Percentiles rank a stretch among this genome's conserved stretches.
Conservation (phyloP, 1,140 invertebrate species). For the Drosophila rhopaloa region DNA sequence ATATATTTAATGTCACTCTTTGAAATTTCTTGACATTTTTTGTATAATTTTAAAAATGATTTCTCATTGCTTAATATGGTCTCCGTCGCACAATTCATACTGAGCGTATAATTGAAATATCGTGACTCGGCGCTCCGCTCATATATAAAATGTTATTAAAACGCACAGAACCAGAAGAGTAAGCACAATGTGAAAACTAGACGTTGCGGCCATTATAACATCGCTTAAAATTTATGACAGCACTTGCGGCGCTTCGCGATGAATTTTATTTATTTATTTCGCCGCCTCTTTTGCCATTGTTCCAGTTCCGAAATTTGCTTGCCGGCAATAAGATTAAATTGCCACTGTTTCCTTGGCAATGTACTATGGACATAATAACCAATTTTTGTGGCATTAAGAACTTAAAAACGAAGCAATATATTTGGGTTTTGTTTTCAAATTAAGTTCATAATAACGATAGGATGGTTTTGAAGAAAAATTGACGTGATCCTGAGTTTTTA, state of each 20-base stretch:
- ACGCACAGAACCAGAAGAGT: slow-evolving; percentile 20
- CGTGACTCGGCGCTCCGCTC: slow-evolving; percentile 61
- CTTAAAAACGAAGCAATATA: no score
- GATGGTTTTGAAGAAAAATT: no score
- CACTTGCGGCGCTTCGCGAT: slow-evolving; percentile 62
- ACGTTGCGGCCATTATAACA: slow-evolving; percentile 69
- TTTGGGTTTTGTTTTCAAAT: no score
- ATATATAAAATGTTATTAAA: slow-evolving; percentile 71
- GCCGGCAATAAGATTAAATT: slow-evolving; percentile 61
- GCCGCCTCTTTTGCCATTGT: slow-evolving; percentile 8
- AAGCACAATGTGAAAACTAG: slow-evolving; percentile 61
- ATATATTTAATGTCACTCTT: no score
- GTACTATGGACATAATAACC: not conserved
- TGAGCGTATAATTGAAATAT: slow-evolving; percentile 74
- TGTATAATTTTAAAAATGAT: slow-evolving; percentile 29
- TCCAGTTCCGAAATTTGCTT: slow-evolving; percentile 58
- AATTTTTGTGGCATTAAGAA: no score
- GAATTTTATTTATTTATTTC: slow-evolving; percentile 38
- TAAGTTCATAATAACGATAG: no score
- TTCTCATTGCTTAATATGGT: slow-evolving; percentile 20
- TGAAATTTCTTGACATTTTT: not conserved
- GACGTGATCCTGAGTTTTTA: no score
- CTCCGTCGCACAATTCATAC: slow-evolving; percentile 59
- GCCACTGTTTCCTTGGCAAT: slow-evolving; percentile 28
- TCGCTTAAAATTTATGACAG: slow-evolving; percentile 77